Evolutionary conservation across 2,113 vertebrate genomes (phyloP).

Genomic region (Sprattus sprattus): DNA sequence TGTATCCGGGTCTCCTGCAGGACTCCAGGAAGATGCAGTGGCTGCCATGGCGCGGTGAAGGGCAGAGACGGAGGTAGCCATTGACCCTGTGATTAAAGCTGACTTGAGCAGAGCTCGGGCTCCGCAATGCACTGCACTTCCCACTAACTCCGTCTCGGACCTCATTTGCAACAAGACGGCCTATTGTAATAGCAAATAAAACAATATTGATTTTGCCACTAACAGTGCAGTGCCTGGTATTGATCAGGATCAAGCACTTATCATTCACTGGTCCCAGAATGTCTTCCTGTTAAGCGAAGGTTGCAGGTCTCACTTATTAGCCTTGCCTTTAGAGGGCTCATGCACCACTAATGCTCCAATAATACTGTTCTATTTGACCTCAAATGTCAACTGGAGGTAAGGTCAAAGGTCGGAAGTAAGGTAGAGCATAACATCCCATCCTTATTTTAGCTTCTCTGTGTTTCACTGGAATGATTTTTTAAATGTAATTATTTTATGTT

Average conservation of each 20-base stretch:
- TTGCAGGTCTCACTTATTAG: slow-evolving; percentile 72
- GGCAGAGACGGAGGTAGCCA: slow-evolving; percentile 45
- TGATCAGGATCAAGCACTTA: slow-evolving; percentile 77
- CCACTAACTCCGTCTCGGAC: slow-evolving; percentile 66
- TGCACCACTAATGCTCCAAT: slow-evolving; percentile 58
- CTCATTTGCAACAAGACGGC: slow-evolving; percentile 76
- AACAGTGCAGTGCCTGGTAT: slow-evolving; percentile 71
- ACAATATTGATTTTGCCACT: slow-evolving; percentile 78
- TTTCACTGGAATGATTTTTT: too few species aligned
- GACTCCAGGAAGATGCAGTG: neutral
- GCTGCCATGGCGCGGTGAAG: neutral
- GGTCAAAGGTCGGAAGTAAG: neutral
- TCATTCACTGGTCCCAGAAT: slow-evolving; percentile 72
- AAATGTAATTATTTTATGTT: too few species aligned
- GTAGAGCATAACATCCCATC: too few species aligned
- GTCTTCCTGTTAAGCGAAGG: slow-evolving; percentile 66
- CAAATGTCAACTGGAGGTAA: slow-evolving; percentile 17
- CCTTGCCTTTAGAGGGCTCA: slow-evolving; percentile 64
- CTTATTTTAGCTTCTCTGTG: too few species aligned
- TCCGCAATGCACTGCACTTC: slow-evolving; percentile 56
- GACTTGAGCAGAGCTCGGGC: slow-evolving; percentile 45
- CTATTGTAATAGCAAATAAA: slow-evolving; percentile 79
- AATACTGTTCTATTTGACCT: slow-evolving; percentile 62
- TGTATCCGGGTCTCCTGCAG: neutral
- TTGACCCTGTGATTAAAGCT: slow-evolving; percentile 60